Evolutionary conservation across 2,113 vertebrate species (phyloP).

Genomic region (Electrona antarctica): DNA sequence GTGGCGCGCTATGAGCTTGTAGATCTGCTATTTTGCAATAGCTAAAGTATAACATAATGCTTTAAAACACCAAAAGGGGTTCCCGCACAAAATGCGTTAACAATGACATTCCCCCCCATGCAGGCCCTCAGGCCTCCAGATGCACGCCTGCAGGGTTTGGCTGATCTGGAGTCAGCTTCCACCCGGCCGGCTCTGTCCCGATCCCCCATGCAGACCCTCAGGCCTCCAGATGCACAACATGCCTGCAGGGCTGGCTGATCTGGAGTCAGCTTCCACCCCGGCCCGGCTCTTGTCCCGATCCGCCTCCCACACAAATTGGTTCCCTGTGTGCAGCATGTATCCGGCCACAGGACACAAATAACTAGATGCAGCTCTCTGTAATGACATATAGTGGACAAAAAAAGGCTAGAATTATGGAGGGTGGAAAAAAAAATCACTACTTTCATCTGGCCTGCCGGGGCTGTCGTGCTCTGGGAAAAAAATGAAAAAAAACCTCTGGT

Average conservation of each 20-base stretch:
- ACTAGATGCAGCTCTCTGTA: constrained; percentile 76
- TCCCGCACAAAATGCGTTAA: too few relatives aligned
- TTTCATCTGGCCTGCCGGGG: constrained; percentile 68
- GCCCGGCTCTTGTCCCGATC: constrained; percentile 61
- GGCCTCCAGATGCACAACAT: constrained; percentile 47
- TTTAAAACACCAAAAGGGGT: too few relatives aligned
- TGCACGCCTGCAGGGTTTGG: too few relatives aligned
- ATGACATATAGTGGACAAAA: constrained; percentile 76
- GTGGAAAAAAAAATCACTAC: constrained; percentile 61
- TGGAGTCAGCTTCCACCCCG: constrained; percentile 51
- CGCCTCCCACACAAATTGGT: constrained; percentile 75
- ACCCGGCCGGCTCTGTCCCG: background rate
- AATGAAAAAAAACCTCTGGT: constrained; percentile 37
- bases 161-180: too few relatives aligned
- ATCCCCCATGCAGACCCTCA: constrained; percentile 32
- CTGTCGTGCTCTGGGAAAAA: constrained; percentile 54
- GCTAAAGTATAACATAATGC: too few relatives aligned
- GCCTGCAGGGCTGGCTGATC: constrained; percentile 57
- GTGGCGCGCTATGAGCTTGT: too few relatives aligned
- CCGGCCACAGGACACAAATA: constrained; percentile 81
- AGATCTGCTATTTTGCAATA: too few relatives aligned
- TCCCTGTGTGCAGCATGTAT: constrained; percentile 75
- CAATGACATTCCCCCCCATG: too few relatives aligned
- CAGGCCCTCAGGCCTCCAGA: too few relatives aligned
- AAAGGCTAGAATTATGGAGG: constrained; percentile 73